These are phyloP conservation scores for Echinometra lucunter DNA, from an alignment of 53 echinoderm and acorn worm species.

Conservation along the genomic window DNA sequence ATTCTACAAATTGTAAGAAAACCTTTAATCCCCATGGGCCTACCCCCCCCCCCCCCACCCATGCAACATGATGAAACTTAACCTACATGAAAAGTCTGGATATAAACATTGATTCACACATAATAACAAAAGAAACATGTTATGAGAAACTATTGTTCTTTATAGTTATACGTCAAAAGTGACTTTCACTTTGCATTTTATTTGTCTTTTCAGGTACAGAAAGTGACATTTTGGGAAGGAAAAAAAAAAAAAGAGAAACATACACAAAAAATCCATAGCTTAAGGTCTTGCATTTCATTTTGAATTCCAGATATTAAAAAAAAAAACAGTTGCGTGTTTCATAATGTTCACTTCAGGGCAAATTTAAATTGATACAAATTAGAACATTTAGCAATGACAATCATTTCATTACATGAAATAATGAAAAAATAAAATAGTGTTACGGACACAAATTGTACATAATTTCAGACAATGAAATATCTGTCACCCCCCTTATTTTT, in stretches of 20 bases:
- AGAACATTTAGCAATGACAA: background rate
- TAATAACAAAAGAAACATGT: background rate
- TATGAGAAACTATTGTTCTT: no score
- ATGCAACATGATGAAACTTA: no score
- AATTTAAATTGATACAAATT: background rate
- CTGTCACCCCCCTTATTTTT: background rate
- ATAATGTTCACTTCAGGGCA: background rate
- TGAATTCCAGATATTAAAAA: background rate
- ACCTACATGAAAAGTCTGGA: background rate
- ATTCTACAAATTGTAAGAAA: background rate
- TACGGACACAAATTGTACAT: no score
- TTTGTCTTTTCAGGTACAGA: background rate
- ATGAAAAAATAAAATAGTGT: background rate
- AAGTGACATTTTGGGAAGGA: background rate
- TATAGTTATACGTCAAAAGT: constrained; percentile 9
- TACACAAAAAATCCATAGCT: background rate
- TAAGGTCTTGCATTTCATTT: background rate
- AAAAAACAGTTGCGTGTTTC: background rate
- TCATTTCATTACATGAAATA: background rate
- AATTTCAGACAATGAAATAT: no score
- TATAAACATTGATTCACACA: background rate
- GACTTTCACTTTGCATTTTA: background rate
- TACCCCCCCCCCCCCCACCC: no score
- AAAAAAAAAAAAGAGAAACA: background rate
- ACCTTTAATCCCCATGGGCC: background rate